A percentile compares a stretch with the other conserved stretches of the same genome.
Conservation (phyloP, 2,113 vertebrate genomes). For the Tor tambroides region DNA sequence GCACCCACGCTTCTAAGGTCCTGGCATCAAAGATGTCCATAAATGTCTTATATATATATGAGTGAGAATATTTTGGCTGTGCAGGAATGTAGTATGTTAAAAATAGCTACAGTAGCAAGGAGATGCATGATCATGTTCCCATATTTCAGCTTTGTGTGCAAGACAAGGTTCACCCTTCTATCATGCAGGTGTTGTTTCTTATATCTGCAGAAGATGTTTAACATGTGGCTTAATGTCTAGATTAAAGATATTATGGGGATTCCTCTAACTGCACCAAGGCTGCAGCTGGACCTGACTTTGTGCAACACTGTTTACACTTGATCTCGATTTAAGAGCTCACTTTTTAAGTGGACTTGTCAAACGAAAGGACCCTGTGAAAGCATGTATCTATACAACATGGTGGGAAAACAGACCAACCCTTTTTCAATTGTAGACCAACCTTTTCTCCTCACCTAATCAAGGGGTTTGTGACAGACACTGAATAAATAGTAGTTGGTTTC, state of each 20-base stretch:
- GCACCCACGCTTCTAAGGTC: slow-evolving; percentile 67
- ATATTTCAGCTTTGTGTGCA: slow-evolving; percentile 52
- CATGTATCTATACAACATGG: slow-evolving; percentile 70
- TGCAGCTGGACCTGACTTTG: slow-evolving; percentile 4
- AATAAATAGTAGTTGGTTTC: no score
- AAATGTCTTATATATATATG: slow-evolving; percentile 79
- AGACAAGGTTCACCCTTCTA: background rate
- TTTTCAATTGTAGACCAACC: slow-evolving; percentile 25
- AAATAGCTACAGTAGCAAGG: slow-evolving; percentile 71
- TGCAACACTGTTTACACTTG: slow-evolving; percentile 50
- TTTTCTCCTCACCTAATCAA: background rate
- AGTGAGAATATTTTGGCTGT: slow-evolving; percentile 77
- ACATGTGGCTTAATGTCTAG: background rate
- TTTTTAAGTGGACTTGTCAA: slow-evolving; percentile 1
- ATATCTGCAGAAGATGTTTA: background rate
- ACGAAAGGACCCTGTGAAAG: background rate
- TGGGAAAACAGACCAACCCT: slow-evolving; percentile 48
- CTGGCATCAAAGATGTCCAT: slow-evolving; percentile 79
- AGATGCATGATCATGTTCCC: slow-evolving; percentile 63
- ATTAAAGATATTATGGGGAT: background rate
- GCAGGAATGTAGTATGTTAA: slow-evolving; percentile 81
- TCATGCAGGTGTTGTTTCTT: background rate
- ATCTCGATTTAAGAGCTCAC: slow-evolving; percentile 50
- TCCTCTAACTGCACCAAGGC: slow-evolving; percentile 30
- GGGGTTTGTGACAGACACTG: no score